These are phyloP conservation scores for Pygocentrus nattereri DNA, from an alignment of 2,797 vertebrate genomes.

Conservation along the genomic window DNA sequence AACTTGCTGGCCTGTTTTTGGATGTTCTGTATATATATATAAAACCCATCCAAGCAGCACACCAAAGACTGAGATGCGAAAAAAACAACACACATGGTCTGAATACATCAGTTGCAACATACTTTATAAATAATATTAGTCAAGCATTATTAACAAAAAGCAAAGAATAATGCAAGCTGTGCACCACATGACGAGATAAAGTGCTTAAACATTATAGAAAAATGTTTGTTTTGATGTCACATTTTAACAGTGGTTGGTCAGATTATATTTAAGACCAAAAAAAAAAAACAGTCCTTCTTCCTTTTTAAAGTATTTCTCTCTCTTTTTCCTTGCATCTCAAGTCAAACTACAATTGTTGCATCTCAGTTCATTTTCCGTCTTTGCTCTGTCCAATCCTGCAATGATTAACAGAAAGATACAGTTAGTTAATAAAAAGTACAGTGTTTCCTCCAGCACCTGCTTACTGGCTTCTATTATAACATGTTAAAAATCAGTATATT, in stretches of 20 bases:
- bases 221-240: not conserved
- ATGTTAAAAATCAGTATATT: too few species aligned
- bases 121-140: not conserved
- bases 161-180: not conserved
- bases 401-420: not conserved
- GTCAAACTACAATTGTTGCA: not conserved
- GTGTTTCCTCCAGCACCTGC: too few species aligned
- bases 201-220: not conserved
- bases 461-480: too few species aligned
- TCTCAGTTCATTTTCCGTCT: not conserved
- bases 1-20: too few species aligned
- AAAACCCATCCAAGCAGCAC: not conserved
- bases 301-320: not conserved
- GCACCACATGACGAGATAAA: not conserved
- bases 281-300: not conserved
- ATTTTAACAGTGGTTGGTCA: not conserved
- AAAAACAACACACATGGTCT: not conserved
- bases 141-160: not conserved
- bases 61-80: not conserved
- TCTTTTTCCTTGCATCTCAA: not conserved
- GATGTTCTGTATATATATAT: too few species aligned
- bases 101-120: not conserved
- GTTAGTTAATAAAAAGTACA: too few species aligned
- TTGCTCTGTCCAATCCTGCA: conserved; percentile 30
- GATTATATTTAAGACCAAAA: fast-evolving